Conservation (phyloP, 1,140 invertebrate genomes). For the Penaeus japonicus region DNA sequence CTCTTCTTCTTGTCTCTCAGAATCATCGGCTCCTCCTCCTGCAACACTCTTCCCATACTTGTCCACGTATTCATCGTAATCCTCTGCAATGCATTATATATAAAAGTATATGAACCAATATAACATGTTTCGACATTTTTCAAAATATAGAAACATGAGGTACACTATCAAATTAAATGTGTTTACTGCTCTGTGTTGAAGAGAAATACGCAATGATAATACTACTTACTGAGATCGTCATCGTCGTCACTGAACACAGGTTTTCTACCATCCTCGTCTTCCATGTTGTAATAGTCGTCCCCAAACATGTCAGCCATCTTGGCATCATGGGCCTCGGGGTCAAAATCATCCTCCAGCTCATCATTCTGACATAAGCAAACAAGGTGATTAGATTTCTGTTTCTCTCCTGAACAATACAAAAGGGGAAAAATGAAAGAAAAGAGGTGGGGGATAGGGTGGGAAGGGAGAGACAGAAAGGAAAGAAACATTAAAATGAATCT, state of each 20-base stretch:
- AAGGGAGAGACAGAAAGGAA: too few relatives aligned
- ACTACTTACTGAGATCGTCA: conserved; percentile 67
- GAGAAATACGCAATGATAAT: too few relatives aligned
- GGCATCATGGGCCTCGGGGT: conserved; percentile 86
- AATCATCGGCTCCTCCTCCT: neutral
- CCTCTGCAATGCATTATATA: conserved; percentile 12
- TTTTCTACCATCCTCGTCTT: conserved; percentile 75
- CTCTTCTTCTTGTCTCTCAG: neutral
- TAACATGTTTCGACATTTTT: neutral
- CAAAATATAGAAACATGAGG: too few relatives aligned
- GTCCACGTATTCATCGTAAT: conserved; percentile 34
- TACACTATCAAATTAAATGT: too few relatives aligned
- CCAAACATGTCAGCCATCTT: conserved; percentile 88
- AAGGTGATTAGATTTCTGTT: neutral
- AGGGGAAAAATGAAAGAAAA: neutral
- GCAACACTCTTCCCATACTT: neutral
- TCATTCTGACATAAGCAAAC: conserved; percentile 63
- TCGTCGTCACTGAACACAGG: conserved; percentile 84
- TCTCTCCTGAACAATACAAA: too few relatives aligned
- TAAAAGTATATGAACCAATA: too few relatives aligned
- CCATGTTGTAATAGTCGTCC: conserved; percentile 81
- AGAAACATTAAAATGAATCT: too few relatives aligned
- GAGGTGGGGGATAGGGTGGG: too few relatives aligned
- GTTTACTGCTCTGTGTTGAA: too few relatives aligned
- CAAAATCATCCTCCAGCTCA: conserved; percentile 88